Conservation (phyloP, 2,888 invertebrate species). For the Dicranocentrus wangi region DNA sequence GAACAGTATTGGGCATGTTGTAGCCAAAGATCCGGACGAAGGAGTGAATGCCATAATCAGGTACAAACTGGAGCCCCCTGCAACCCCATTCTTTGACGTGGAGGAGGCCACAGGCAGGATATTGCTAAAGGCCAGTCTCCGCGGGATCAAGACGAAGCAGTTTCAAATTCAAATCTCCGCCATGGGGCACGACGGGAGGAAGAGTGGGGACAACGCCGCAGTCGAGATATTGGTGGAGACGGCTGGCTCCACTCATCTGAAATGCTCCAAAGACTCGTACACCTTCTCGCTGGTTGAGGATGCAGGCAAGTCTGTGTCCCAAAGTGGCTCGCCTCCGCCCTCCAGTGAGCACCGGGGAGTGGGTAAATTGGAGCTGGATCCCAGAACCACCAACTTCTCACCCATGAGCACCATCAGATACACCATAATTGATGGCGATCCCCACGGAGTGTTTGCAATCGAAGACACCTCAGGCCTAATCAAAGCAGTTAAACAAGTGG, state of each 20-base stretch:
- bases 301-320: slow-evolving; percentile 81
- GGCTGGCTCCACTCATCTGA: slow-evolving; percentile 78
- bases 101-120: slow-evolving; percentile 87
- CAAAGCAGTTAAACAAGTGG: slow-evolving; percentile 84
- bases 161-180: slow-evolving; percentile 86
- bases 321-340: slow-evolving; percentile 70
- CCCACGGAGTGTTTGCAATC: slow-evolving; percentile 84
- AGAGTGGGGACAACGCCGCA: slow-evolving; percentile 83
- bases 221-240: slow-evolving; percentile 83
- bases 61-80: slow-evolving; percentile 85
- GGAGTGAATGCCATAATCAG: slow-evolving; percentile 89
- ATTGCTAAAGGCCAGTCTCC: slow-evolving; percentile 81
- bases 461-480: slow-evolving; percentile 87
- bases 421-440: slow-evolving; percentile 87
- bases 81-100: slow-evolving; percentile 83
- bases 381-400: slow-evolving; percentile 38
- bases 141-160: slow-evolving; percentile 80
- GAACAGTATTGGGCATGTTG: slow-evolving; percentile 82
- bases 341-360: slow-evolving; percentile 77
- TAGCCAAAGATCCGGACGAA: slow-evolving; percentile 89
- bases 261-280: slow-evolving; percentile 84
- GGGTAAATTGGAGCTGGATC: slow-evolving; percentile 61
- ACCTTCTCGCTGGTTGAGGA: slow-evolving; percentile 90
- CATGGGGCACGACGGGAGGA: slow-evolving; percentile 85
- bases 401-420: slow-evolving; percentile 78